Evolutionary conservation across 2,113 vertebrate genomes (phyloP), one percentile per base, ranked within the genome.

Genomic region (Dasyprocta punctata): DNA sequence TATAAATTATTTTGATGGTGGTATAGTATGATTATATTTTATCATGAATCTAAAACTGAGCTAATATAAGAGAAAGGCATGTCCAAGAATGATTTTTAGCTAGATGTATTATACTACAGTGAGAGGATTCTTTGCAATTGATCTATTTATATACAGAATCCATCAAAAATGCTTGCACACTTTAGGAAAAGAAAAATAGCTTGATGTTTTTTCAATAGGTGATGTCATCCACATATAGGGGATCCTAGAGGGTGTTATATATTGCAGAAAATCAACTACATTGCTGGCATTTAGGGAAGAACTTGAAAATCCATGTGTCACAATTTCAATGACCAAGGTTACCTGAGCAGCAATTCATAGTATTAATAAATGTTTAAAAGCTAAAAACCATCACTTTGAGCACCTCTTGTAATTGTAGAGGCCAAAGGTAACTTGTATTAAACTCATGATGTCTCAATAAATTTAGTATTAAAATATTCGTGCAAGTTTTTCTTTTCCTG

Each of bases 1-100:
- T 93, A 28, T 85, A 85, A 80, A 20, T 67, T 77, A 5, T 69
- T 92, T 95, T 89, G 19, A 86, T 89, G 89, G 33, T 85, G 10
- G 30, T 1, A 61, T 44, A 65, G 38, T 63, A n/a, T 85, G 19
- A 65, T 38, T 71, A 44, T 85, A 20, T 89, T 88, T 95, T 88
- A 16, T 65, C 14, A 56, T 77, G 19, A 14, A 85, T 82, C 56
- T 67, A 82, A 65, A 95, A 49, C 17, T 81, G 14, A 87, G 10
- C 33, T 81, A 49, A 85, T 30, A 80, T 58, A 82, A n/a, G 28
- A 67, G 75, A 83, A 93, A 90, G 11, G 26, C 36, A 28, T 61
- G 28, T 5, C 60, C 71, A 26, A 86, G 67, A 88, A 30, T 73
- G 19, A 78, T 56, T 88, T 95, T 91, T 73, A 78, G 17, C 11